Base-by-base conservation (phyloP, 2,888 invertebrate species). In the Nomada ferruginata region DNA sequence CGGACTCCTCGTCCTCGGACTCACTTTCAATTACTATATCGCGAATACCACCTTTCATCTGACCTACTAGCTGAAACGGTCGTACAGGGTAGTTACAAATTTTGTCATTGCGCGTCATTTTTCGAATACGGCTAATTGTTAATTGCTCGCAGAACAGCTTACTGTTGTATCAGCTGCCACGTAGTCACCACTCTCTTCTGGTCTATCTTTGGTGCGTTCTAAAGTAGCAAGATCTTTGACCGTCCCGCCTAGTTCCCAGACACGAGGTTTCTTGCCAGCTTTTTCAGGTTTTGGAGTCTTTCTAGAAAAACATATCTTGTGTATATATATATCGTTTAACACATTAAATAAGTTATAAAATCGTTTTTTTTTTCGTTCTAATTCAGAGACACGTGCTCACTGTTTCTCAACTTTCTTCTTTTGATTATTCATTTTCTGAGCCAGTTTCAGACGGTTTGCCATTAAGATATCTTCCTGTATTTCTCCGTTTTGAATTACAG, bases 191-290 rank as follows among this genome's bases (percentile, higher is more conserved):
- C 94, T 95, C 84, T 96, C 96, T 79, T 96, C 96, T 0, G 96
- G 96, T 91, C 96, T 96, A 93, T 97, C 97, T 81, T 95, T 96
- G 76, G 97, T 97, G 90, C 97, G 95, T 94, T 99, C 98, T 57
- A 99, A 94, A n/a, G 95, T 94, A 15, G 96, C 96, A 65, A 97
- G 94, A 94, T 98, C 98, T 84, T 97, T 96, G 15, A 95, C 94
- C 69, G 95, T 96, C 44, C 98, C 98, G 59, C 97, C 97, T 70
- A 97, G 94, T 88, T 97, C 98, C 99, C 99, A 99, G 72, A 97
- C 96, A 72, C 98, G 96, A 0, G 97, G 98, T 91, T 97, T 97
- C 92, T 99, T 99, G 0, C 97, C 97, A 26, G 96, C 96, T 92
- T 97, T 97, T 60, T 96, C 95, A 29, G 94, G 92, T 84, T 95